phyloP scores from a whole-genome alignment of 2,113 vertebrate genomes.

The Scatophagus argus region DNA sequence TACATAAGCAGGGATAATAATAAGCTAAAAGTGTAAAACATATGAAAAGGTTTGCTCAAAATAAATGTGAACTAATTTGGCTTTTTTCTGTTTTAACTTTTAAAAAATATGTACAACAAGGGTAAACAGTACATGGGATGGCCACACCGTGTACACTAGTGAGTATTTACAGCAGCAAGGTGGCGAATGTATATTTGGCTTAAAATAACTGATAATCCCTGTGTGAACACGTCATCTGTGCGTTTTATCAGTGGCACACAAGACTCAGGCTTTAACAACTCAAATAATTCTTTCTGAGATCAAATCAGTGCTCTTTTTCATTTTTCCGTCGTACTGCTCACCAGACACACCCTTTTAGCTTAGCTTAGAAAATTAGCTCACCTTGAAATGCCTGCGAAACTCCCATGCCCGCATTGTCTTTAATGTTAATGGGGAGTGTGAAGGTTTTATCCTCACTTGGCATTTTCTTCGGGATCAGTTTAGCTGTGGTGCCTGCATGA shows the following conservation, averaged over 20 bases:
- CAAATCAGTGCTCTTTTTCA: not conserved
- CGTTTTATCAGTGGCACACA: not conserved
- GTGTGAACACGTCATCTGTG: not conserved
- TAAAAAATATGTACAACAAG: no score
- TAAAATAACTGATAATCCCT: not conserved
- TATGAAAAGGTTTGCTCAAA: no score
- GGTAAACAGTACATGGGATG: no score
- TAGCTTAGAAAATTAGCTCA: conserved; percentile 45
- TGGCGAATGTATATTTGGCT: not conserved
- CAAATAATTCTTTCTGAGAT: not conserved
- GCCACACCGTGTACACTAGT: no score
- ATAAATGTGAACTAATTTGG: no score
- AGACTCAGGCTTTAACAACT: not conserved
- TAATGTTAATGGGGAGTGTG: conserved; percentile 72
- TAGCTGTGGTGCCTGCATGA: conserved; percentile 71
- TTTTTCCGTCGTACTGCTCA: not conserved
- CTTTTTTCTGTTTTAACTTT: no score
- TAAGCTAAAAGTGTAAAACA: not conserved
- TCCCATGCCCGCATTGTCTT: conserved; percentile 80
- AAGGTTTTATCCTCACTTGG: conserved; percentile 71
- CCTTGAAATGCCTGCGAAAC: conserved; percentile 73
- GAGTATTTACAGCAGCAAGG: not conserved
- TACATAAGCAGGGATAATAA: not conserved
- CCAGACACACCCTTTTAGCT: not conserved
- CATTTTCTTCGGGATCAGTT: conserved; percentile 73